phyloP scores from a whole-genome alignment of 2,113 vertebrate species.

The Triplophysa rosa region DNA sequence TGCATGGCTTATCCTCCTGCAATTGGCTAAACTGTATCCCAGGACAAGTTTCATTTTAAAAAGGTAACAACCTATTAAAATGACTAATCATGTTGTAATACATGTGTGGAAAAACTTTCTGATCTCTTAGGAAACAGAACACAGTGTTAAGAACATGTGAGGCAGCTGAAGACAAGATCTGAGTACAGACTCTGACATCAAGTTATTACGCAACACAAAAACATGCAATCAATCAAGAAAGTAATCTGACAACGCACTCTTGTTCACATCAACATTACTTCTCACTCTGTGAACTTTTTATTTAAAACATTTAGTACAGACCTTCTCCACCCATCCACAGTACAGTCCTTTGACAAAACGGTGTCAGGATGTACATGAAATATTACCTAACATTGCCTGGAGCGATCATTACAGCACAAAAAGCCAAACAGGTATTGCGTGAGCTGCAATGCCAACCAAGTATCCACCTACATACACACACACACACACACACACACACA shows the following conservation, averaged over 20 bases:
- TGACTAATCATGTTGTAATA: background rate
- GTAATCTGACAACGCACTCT: background rate
- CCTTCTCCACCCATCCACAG: background rate
- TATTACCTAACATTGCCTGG: background rate
- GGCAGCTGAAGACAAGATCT: background rate
- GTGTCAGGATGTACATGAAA: background rate
- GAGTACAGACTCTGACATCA: background rate
- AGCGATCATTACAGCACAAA: background rate
- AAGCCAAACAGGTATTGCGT: constrained; percentile 7
- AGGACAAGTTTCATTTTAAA: constrained; percentile 2
- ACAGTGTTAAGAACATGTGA: background rate
- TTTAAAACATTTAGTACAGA: background rate
- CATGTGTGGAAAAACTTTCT: background rate
- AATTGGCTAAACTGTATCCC: constrained; percentile 12
- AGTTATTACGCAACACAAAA: background rate
- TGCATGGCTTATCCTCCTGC: constrained; percentile 19
- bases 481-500: no score
- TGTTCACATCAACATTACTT: background rate
- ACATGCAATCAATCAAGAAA: background rate
- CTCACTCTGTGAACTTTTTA: background rate
- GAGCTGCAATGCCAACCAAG: background rate
- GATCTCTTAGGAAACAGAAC: background rate
- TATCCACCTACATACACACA: background rate
- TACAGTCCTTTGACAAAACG: background rate
- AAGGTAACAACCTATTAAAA: background rate